These are phyloP conservation scores for Phylloscopus collybita DNA, from an alignment of 2,797 vertebrate species.

Conservation along the genomic window DNA sequence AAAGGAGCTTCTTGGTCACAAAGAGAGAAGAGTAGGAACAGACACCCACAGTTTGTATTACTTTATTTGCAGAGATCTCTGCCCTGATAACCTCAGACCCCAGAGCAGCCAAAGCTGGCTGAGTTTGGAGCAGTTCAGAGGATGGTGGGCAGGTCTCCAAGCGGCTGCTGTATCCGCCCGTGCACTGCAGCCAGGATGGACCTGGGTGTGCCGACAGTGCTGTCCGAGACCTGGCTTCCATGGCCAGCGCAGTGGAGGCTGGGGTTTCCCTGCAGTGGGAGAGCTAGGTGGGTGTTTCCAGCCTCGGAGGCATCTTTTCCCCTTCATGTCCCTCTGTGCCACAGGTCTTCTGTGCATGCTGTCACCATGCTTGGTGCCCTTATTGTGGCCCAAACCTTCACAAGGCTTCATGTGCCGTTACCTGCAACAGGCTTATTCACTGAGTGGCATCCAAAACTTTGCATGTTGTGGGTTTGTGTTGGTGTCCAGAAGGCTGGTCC, in stretches of 20 bases:
- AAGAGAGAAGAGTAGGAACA: conserved; percentile 61
- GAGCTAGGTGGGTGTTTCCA: rapidly evolving
- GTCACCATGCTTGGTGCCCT: neutral
- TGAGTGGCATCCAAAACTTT: neutral
- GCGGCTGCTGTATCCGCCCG: neutral
- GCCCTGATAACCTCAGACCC: conserved; percentile 78
- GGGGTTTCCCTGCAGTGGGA: neutral
- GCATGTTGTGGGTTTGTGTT: neutral
- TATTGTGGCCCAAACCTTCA: rapidly evolving
- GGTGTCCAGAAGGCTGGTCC: neutral
- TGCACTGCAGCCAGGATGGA: neutral
- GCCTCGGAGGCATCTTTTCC: neutral
- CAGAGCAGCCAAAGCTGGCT: conserved; percentile 61
- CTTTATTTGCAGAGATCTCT: conserved; percentile 82
- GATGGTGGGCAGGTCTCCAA: neutral
- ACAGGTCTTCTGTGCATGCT: rapidly evolving
- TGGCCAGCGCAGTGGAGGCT: neutral
- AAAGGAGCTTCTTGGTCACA: conserved; percentile 67
- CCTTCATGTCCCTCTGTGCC: rapidly evolving
- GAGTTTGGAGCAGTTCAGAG: neutral
- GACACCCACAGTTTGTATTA: conserved; percentile 51
- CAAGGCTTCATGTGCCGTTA: neutral
- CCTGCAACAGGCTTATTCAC: rapidly evolving
- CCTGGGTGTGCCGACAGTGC: rapidly evolving
- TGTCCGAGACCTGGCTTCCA: rapidly evolving